A percentile compares a stretch with the other conserved stretches of the same genome.
These are phyloP conservation scores for Nematolebias whitei DNA, from an alignment of 2,113 vertebrate species.

Conservation along the genomic window DNA sequence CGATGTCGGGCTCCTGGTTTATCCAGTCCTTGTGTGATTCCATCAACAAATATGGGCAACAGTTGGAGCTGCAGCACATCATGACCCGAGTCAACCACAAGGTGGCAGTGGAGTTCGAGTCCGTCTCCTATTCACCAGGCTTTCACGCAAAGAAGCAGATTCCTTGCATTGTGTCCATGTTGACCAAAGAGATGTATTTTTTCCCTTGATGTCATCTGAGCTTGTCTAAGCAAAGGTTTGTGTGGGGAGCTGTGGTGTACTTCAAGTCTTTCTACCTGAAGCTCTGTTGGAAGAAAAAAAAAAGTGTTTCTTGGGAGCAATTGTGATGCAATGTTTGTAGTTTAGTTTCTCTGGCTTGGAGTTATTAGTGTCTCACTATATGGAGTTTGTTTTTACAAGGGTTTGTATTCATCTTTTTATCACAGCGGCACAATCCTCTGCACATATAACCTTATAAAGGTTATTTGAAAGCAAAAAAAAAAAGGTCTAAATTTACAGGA, in stretches of 20 bases:
- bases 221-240: neutral
- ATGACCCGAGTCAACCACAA: constrained; percentile 92
- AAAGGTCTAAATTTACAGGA: neutral
- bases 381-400: neutral
- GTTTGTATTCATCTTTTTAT: neutral
- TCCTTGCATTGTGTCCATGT: constrained; percentile 95
- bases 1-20: constrained; percentile 92
- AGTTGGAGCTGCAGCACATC: constrained; percentile 90
- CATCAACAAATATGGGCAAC: constrained; percentile 79
- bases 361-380: constrained; percentile 11
- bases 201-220: constrained; percentile 44
- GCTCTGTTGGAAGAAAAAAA: constrained; percentile 12
- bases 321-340: neutral
- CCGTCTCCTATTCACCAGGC: constrained; percentile 76
- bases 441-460: neutral
- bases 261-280: constrained; percentile 13
- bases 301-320: constrained; percentile 1
- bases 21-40: constrained; percentile 89
- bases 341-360: constrained; percentile 11
- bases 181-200: constrained; percentile 96
- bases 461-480: neutral
- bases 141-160: constrained; percentile 95
- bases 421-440: neutral
- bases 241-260: neutral
- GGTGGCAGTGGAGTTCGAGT: constrained; percentile 91